Evolutionary conservation across 2,113 vertebrate species (phyloP).

Genomic region (Prietella phreatophila): DNA sequence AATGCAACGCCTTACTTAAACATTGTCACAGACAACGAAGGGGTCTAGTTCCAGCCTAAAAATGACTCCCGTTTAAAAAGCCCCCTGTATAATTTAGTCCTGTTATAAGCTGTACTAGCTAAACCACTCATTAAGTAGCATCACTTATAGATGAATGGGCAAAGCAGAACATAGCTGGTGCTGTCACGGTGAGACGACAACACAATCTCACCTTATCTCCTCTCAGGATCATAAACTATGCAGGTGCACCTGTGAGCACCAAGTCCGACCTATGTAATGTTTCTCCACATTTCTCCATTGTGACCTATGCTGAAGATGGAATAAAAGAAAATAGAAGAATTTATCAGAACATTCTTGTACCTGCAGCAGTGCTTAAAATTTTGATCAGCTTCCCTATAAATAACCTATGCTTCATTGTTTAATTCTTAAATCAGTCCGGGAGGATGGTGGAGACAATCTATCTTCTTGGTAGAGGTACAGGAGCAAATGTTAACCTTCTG

Average conservation of each 20-base stretch:
- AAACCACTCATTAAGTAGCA: not conserved
- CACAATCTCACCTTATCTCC: not conserved
- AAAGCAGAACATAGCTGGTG: not conserved
- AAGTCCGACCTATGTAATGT: not conserved
- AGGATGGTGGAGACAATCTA: conserved; percentile 3
- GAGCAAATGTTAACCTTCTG: not conserved
- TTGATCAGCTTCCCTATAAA: conserved; percentile 48
- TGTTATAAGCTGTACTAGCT: not conserved
- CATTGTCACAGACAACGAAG: not conserved
- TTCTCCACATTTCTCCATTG: conserved; percentile 10
- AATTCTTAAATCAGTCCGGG: conserved; percentile 25
- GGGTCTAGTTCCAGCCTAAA: not conserved
- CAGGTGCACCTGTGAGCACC: not conserved
- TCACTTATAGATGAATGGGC: not conserved
- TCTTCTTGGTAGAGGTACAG: not conserved
- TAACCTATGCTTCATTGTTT: conserved; percentile 40
- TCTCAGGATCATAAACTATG: conserved; percentile 20
- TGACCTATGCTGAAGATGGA: not conserved
- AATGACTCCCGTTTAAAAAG: not conserved
- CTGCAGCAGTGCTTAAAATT: conserved; percentile 39
- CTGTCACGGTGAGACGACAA: conserved; percentile 1
- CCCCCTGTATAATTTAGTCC: not conserved
- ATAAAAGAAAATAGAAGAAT: not conserved
- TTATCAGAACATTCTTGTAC: conserved; percentile 16
- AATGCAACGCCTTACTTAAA: not conserved